A percentile compares a stretch with the other conserved stretches of the same genome.
These are phyloP conservation scores for Leptogaster cylindrica DNA, from an alignment of 2,888 invertebrate species.

Conservation along the genomic window DNA sequence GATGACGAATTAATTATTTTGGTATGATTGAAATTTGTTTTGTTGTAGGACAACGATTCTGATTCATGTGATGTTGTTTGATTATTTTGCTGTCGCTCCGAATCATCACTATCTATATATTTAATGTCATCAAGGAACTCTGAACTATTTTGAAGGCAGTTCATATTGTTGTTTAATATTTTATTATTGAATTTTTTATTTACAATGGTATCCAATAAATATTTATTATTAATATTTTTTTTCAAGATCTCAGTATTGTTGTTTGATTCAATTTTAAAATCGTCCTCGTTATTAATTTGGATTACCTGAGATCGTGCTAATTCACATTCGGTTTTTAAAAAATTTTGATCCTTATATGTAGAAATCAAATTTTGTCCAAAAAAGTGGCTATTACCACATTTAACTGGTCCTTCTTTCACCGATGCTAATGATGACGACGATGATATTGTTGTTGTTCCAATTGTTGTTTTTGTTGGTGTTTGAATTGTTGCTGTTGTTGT, in stretches of 20 bases:
- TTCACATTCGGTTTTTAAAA: slow-evolving; percentile 60
- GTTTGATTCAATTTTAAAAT: slow-evolving; percentile 42
- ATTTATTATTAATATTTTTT: slow-evolving; percentile 24
- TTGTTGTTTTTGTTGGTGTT: background rate
- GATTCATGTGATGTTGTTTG: slow-evolving; percentile 4
- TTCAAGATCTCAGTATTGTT: slow-evolving; percentile 46
- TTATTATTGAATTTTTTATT: too few species aligned
- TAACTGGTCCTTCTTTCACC: slow-evolving; percentile 1
- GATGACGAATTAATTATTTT: slow-evolving; percentile 8
- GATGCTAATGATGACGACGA: background rate
- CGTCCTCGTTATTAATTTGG: slow-evolving; percentile 41
- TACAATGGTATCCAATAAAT: too few species aligned
- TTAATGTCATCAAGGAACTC: slow-evolving; percentile 50
- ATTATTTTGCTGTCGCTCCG: slow-evolving; percentile 42
- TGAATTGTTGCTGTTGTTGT: background rate
- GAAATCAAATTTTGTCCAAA: slow-evolving; percentile 52
- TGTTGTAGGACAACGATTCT: background rate
- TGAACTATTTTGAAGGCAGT: slow-evolving; percentile 44
- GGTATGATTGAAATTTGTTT: slow-evolving; percentile 1
- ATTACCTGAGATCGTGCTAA: slow-evolving; percentile 59
- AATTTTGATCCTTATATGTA: slow-evolving; percentile 58
- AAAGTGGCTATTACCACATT: slow-evolving; percentile 55
- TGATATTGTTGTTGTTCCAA: background rate
- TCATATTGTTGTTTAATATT: slow-evolving; percentile 44
- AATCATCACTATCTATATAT: slow-evolving; percentile 51